Base-by-base conservation (phyloP, 2,797 vertebrate genomes). In the Liparis tanakae region DNA sequence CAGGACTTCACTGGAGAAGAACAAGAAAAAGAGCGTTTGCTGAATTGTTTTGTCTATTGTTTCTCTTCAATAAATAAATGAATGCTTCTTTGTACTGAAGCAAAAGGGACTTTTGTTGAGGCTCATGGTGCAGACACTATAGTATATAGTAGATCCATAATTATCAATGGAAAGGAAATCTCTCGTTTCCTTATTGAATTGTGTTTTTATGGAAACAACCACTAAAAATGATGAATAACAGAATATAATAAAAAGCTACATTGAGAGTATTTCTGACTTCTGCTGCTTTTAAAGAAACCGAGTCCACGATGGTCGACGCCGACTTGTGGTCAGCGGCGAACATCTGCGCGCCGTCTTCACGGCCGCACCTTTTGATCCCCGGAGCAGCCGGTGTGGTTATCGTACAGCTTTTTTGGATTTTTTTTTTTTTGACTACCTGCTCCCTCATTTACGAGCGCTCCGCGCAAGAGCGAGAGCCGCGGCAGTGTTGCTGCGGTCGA, bases 401-500 rank as follows among this genome's bases (percentile, higher is more conserved):
- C 44, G 57, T 18, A 17, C 57, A 66, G n/a, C n/a, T n/a, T n/a
- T n/a, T n/a, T n/a, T n/a, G n/a, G n/a, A n/a, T 30, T 30, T 30
- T 30, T 30, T 30, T 30, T 30, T 30, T 30, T 76, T 74, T 60
- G 20, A 67, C 70, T 67, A 78, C 77, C 71, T 76, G 67, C 76
- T 67, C 56, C 53, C 9, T 39, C 56, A 22, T 8, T n/a, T 44
- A 51, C 22, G 36, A 36, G 44, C 4, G 10, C 6, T 70, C 59
- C 39, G 60, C 69, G 55, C 43, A 33, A 48, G 50, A 66, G 70
- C 20, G 3, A 0, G 5, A 60, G 75, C 78, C 50, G 20, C 75
- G 39, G 64, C 18, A 36, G 63, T 20, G 37, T 46, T 71, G 68
- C 74, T 76, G 80, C 54, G 63, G 87, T 86, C 36, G 53, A 81